Base-by-base conservation (phyloP, 2,797 vertebrate species). In the Podargus strigoides region DNA sequence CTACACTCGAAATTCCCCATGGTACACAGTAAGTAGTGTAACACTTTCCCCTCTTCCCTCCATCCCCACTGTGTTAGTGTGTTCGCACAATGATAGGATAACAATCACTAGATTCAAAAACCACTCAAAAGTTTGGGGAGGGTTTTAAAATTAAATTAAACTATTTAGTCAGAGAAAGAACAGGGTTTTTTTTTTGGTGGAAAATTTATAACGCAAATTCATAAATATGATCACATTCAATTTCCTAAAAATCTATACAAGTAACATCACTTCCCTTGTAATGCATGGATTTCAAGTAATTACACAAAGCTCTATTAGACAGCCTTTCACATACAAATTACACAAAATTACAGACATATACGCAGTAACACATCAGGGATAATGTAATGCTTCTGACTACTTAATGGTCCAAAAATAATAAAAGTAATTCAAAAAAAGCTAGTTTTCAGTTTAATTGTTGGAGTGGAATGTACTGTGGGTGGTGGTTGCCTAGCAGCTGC, bases 361-460 rank as follows among this genome's bases (percentile, higher is more conserved):
- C 74, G 70, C 94, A 97, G 88, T 55, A 93, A 89, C 89, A 91
- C 55, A 68, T 50, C 23, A 0, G 80, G 87, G 82, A 97, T 93
- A 90, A 94, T 83, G 50, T 60, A 95, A 87, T 67, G 59, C 75
- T 77, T 95, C 74, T 91, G 92, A 91, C 87, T 92, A 85, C 63
- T 82, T 94, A 89, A 83, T 79, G 72, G 70, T 96, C 90, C 89
- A 94, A 97, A 67, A 96, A 88, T 92, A 97, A 96, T 87, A 93
- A 53, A 90, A 97, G 89, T 89, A 81, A 86, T 97, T 98, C 96
- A 99, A 98, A 99, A 99, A 98, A 99, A 99, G 97, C 98, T 99
- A 4, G 98, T 99, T 97, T 99, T 99, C 80, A 99, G 98, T 98
- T 99, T 99, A 97, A 99, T 99, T 93, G 99, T 99, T 32, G 99